Base-by-base conservation (phyloP, 2,888 invertebrate genomes). In the Aromia moschata region DNA sequence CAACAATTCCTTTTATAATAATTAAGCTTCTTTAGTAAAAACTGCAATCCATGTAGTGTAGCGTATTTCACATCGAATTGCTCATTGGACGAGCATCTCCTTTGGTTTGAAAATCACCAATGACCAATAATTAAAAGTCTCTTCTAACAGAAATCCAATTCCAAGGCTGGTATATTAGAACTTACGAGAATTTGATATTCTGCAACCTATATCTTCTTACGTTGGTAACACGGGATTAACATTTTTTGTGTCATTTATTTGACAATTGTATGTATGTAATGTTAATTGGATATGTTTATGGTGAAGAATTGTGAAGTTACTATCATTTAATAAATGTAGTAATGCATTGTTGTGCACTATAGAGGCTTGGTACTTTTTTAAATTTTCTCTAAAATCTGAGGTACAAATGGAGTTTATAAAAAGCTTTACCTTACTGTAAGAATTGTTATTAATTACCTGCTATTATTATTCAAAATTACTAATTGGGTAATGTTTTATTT, bases 401-500 rank as follows among this genome's bases (percentile, higher is more conserved):
- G 17, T 17, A 41, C n/a, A 7, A 7, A 25, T 3, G 7, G 25
- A 25, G 36, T 54, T 37, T 25, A 25, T 5, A 7, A 25, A 25
- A 25, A 25, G n/a, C n/a, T n/a, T n/a, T n/a, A n/a, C n/a, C n/a
- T n/a, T n/a, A n/a, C n/a, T n/a, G n/a, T 25, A 25, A 25, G 25
- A 7, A 33, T 2, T 33, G n/a, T 33, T 33, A 10, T 33, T 11
- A 33, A 33, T 33, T 33, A 33, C 2, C 5, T 11, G 11, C n/a
- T 3, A 33, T 33, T 33, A 11, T 7, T 33, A 25, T 33, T 9
- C 4, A 9, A 4, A 25, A 33, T 10, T 47, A 56, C 43, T 44
- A 56, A 58, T 58, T 56, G 25, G 46, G 52, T 45, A 60, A 52
- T 56, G 30, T 56, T 12, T 55, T 52, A 45, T 56, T 69, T 74